Evolutionary conservation across 1,140 invertebrate species (phyloP).

Genomic region (Lordiphosa mommai): DNA sequence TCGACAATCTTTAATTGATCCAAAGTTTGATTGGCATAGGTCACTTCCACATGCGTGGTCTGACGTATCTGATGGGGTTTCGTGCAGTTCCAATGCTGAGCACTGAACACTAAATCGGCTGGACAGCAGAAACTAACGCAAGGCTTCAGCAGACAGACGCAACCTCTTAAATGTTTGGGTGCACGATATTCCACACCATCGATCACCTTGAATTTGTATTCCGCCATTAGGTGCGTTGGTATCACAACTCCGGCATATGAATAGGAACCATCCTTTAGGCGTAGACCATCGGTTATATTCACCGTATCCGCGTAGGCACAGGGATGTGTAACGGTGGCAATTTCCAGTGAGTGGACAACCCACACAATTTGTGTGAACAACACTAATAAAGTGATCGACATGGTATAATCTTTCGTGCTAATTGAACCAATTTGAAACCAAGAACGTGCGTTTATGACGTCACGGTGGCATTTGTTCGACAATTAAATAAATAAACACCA

Average conservation of each 20-base stretch:
- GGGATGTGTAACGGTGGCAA: constrained; percentile 29
- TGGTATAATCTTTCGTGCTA: background rate
- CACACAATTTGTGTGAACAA: constrained; percentile 1
- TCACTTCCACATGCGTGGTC: constrained; percentile 48
- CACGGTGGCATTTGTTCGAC: constrained; percentile 26
- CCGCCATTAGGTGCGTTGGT: constrained; percentile 47
- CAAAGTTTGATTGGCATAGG: constrained; percentile 22
- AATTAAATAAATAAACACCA: constrained; percentile 65
- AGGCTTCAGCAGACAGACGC: constrained; percentile 61
- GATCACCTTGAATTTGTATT: constrained; percentile 67
- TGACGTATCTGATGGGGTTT: constrained; percentile 5
- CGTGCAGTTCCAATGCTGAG: constrained; percentile 37
- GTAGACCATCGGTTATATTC: constrained; percentile 62
- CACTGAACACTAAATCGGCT: constrained; percentile 33
- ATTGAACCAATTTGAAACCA: no score
- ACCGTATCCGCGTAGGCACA: constrained; percentile 60
- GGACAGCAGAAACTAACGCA: constrained; percentile 71
- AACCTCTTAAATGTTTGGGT: constrained; percentile 55
- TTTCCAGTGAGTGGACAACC: constrained; percentile 7
- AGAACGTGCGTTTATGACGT: constrained; percentile 35
- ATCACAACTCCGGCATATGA: constrained; percentile 56
- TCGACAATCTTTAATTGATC: constrained; percentile 46
- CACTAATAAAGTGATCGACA: constrained; percentile 8
- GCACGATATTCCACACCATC: constrained; percentile 64
- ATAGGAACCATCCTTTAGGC: constrained; percentile 66